Evolutionary conservation across 2,113 vertebrate species (phyloP), one percentile per base, ranked within the genome.

Genomic region (Elgaria multicarinata): DNA sequence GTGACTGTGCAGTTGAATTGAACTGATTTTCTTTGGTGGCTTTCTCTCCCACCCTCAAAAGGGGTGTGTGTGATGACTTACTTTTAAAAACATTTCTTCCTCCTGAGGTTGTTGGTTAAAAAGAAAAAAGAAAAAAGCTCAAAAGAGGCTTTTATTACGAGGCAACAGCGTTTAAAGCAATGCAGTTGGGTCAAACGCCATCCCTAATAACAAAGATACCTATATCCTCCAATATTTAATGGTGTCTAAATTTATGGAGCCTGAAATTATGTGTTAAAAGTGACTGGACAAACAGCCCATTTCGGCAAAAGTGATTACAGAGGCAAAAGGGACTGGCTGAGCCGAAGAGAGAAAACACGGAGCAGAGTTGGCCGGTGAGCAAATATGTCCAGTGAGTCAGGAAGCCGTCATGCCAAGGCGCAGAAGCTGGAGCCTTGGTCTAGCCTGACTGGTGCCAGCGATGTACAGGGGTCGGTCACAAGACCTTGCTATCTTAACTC

Each of bases 401-500:
- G 96, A 97, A 92, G 86, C 92, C 31, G 62, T 90, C 74, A 90
- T 96, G 95, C 95, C 97, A 94, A 94, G 80, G 93, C 95, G 74
- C 67, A 92, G 76, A 93, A 93, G 92, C 91, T 81, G 91, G 96
- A 97, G 95, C 95, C 91, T 77, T 36, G 94, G 96, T 93, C 95
- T 93, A 96, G 96, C 93, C 96, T 88, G n/a, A 31, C 87, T 90
- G 95, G 96, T 98, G 97, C 97, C 97, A 96, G 95, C 92, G 92
- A 95, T 94, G 96, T 95, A 92, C 93, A 93, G 87, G 93, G 90
- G 93, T 96, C 79, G 74, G 94, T 97, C 95, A 90, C 90, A 94
- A 91, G 93, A 90, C 90, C 87, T 87, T 64, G 89, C 94, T 95
- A 93, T 94, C 93, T 93, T 89, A 90, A 89, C 88, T 92, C 82